These are phyloP conservation scores for Macrostomum lignano DNA, from an alignment of 1,140 invertebrate genomes.

Conservation along the genomic window DNA sequence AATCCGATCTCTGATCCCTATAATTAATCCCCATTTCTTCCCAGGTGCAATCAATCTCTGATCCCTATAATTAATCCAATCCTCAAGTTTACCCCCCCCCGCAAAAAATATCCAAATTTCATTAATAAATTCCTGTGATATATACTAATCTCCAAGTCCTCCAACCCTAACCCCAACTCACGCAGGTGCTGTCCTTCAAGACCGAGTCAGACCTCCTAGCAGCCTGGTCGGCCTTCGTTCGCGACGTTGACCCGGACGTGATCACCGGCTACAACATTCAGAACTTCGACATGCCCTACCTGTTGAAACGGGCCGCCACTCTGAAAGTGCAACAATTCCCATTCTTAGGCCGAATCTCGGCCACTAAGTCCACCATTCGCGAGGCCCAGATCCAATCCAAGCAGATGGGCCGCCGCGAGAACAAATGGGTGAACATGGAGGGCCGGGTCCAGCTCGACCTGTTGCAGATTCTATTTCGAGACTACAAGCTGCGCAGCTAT, in stretches of 20 bases:
- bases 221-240: slow-evolving; percentile 73
- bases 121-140: too few species aligned
- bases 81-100: too few species aligned
- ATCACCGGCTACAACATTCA: slow-evolving; percentile 97
- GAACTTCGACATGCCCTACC: slow-evolving; percentile 90
- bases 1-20: too few species aligned
- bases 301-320: slow-evolving; percentile 46
- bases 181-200: slow-evolving; percentile 52
- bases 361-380: slow-evolving; percentile 43
- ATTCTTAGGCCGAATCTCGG: slow-evolving; percentile 43
- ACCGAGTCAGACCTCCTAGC: slow-evolving; percentile 43
- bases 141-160: too few species aligned
- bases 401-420: slow-evolving; percentile 81
- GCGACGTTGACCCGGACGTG: slow-evolving; percentile 78
- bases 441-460: slow-evolving; percentile 79
- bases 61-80: too few species aligned
- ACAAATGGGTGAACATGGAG: slow-evolving; percentile 83
- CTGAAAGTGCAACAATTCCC: slow-evolving; percentile 29
- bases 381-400: slow-evolving; percentile 68
- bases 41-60: too few species aligned
- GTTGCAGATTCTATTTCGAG: slow-evolving; percentile 53
- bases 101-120: too few species aligned
- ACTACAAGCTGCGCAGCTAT: slow-evolving; percentile 90
- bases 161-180: too few species aligned
- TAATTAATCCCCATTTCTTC: too few species aligned